These are phyloP conservation scores for Neuroterus valhalla DNA, from an alignment of 1,140 invertebrate species.

Conservation along the genomic window DNA sequence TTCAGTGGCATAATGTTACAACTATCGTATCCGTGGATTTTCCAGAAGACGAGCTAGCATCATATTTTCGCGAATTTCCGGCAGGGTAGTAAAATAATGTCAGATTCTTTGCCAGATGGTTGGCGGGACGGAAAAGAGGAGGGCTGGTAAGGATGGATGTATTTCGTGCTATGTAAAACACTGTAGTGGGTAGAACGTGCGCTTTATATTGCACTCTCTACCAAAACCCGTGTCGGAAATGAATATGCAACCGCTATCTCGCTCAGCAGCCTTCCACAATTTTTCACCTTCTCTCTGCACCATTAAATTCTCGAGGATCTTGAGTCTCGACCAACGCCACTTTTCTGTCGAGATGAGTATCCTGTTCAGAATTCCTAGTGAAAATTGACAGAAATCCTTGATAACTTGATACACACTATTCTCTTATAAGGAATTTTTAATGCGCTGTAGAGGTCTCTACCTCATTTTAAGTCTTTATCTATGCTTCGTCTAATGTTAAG, in stretches of 20 bases:
- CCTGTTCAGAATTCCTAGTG: no score
- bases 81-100: constrained; percentile 35
- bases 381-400: constrained; percentile 27
- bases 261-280: constrained; percentile 34
- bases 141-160: constrained; percentile 20
- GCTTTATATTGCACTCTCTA: no score
- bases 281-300: constrained; percentile 36
- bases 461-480: no score
- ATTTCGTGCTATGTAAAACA: background rate
- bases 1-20: no score
- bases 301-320: constrained; percentile 36
- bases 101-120: constrained; percentile 29
- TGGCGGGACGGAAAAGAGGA: constrained; percentile 19
- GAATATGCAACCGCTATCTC: constrained; percentile 41
- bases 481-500: no score
- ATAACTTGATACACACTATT: constrained; percentile 8
- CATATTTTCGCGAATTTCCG: background rate
- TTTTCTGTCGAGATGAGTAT: no score
- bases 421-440: no score
- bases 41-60: no score
- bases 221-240: constrained; percentile 30
- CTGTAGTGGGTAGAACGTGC: no score
- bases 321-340: background rate
- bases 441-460: no score
- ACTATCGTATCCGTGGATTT: no score